A percentile compares a stretch with the other conserved stretches of the same genome.
phyloP scores from a whole-genome alignment of 2,888 invertebrate species.

The Syrphus vitripennis region DNA sequence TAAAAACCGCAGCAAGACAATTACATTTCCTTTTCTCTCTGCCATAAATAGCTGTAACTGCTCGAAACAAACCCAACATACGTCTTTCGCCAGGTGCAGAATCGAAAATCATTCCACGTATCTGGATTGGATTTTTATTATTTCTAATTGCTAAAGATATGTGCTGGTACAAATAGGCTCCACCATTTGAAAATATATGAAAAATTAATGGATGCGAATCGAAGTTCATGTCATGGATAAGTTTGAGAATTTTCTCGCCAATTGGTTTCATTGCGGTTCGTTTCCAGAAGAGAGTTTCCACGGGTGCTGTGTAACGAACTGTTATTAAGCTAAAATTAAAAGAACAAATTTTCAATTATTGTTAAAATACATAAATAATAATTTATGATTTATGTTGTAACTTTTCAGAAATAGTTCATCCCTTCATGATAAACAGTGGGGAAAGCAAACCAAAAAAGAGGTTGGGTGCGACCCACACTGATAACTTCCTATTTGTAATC shows the following conservation, averaged over 20 bases:
- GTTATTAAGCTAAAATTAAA: conserved; percentile 86
- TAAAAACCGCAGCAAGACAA: conserved; percentile 83
- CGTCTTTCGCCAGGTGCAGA: conserved; percentile 87
- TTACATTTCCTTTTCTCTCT: conserved; percentile 83
- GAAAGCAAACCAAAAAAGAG: too few relatives aligned
- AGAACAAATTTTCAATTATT: too few relatives aligned
- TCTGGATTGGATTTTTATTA: conserved; percentile 82
- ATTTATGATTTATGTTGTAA: too few relatives aligned
- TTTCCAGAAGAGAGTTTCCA: conserved; percentile 85
- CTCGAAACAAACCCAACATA: conserved; percentile 83
- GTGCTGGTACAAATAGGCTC: conserved; percentile 86
- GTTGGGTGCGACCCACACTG: too few relatives aligned
- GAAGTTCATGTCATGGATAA: conserved; percentile 86
- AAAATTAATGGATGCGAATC: conserved; percentile 88
- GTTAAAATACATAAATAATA: too few relatives aligned
- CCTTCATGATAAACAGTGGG: too few relatives aligned
- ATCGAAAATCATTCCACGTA: conserved; percentile 86
- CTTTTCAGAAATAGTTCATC: too few relatives aligned
- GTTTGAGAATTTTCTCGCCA: conserved; percentile 85
- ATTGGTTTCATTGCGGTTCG: conserved; percentile 84
- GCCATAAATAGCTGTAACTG: conserved; percentile 85
- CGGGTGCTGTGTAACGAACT: conserved; percentile 87
- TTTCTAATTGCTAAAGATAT: conserved; percentile 84
- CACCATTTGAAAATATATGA: conserved; percentile 90
- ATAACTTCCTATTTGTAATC: too few relatives aligned